Evolutionary conservation across 2,113 vertebrate species (phyloP).

Genomic region (Vombatus ursinus): DNA sequence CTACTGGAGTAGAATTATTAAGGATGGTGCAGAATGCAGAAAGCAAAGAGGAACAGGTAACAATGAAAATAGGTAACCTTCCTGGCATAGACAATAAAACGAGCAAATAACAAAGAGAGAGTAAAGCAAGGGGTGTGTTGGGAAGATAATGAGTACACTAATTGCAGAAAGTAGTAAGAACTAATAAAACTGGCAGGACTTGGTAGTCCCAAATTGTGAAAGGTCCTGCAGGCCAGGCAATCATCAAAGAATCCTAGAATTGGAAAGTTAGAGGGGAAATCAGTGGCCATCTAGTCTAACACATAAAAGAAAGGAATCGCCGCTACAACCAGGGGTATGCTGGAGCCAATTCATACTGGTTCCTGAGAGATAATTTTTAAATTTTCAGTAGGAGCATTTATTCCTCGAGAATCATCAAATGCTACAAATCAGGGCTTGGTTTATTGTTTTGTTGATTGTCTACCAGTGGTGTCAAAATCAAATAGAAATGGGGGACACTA

Average conservation of each 20-base stretch:
- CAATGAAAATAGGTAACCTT: background rate
- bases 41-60: background rate
- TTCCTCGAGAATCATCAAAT: background rate
- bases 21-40: background rate
- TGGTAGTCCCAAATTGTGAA: background rate
- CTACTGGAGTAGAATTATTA: background rate
- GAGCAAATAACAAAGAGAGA: background rate
- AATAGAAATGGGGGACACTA: background rate
- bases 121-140: background rate
- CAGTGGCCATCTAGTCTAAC: background rate
- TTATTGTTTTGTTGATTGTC: background rate
- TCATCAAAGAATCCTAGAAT: background rate
- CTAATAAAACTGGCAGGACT: background rate
- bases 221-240: background rate
- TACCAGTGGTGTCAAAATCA: background rate
- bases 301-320: background rate
- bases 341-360: background rate
- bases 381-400: background rate
- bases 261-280: background rate
- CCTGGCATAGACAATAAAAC: background rate
- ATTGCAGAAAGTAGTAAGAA: background rate
- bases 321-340: background rate
- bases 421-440: background rate
- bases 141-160: background rate
- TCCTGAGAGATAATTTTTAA: background rate